Evolutionary conservation across 2,113 vertebrate species (phyloP).

Genomic region (Malurus cyaneus): DNA sequence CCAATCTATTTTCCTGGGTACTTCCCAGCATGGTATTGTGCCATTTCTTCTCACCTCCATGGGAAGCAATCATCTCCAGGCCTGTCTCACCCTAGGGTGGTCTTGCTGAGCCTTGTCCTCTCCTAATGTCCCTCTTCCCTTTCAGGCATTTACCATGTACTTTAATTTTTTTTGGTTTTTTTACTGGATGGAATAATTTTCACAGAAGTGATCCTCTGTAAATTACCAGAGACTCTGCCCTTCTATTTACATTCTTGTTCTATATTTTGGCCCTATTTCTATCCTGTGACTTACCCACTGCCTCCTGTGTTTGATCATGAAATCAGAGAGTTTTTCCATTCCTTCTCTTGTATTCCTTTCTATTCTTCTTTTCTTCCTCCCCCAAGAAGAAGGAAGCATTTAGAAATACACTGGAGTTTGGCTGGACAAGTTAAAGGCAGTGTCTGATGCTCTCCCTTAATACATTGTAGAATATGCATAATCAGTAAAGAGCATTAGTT

Average conservation of each 20-base stretch:
- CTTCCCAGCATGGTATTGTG: neutral
- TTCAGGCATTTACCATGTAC: neutral
- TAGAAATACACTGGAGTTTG: neutral
- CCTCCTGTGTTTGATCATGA: neutral
- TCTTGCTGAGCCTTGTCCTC: neutral
- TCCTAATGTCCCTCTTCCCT: neutral
- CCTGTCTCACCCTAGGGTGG: neutral
- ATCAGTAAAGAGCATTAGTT: neutral
- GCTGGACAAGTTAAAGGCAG: neutral
- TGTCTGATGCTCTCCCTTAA: neutral
- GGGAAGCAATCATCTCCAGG: neutral
- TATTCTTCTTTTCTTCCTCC: neutral
- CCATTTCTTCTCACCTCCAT: neutral
- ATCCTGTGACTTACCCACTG: neutral
- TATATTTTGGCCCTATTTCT: neutral
- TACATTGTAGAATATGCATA: neutral
- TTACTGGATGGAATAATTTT: neutral
- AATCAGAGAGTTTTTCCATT: neutral
- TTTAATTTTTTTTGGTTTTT: neutral
- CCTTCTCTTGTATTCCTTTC: no score
- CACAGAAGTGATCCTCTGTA: neutral
- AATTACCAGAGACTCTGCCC: neutral
- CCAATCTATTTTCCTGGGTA: neutral
- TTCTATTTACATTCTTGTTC: neutral
- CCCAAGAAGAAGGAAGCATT: neutral